Evolutionary conservation across 1,140 invertebrate genomes (phyloP), one percentile per base, ranked within the genome.

Genomic region (Platyura marginata): DNA sequence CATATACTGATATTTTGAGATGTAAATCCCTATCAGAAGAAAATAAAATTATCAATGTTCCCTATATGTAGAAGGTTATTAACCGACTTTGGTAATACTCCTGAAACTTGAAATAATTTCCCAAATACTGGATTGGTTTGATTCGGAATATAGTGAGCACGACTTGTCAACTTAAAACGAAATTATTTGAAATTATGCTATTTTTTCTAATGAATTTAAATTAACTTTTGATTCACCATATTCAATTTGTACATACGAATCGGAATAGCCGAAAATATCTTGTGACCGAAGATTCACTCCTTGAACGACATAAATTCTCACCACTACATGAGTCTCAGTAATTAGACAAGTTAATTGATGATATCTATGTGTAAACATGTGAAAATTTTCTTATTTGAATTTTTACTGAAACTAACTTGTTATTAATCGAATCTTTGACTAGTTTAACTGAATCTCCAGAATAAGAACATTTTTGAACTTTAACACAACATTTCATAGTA

Each of bases 71-170:
- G 16, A 9, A n/a, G n/a, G n/a, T n/a, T n/a, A n/a, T n/a, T n/a
- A 8, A 38, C n/a, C 23, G 23, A 45, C 45, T 44, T 51, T 1
- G 57, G 55, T 0, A 62, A 34, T 0, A 47, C 18, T 1, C 51
- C 50, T 18, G 51, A 47, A 41, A 60, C 13, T 32, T 62, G 51
- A 25, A 53, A 55, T 46, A 53, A 58, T 47, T 57, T 82, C 45
- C 87, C 86, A 64, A 91, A 91, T 10, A 84, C 64, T 0, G 89
- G 87, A 67, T 89, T 87, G n/a, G 80, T 59, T 46, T 83, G 74
- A 56, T 84, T 82, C 10, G 77, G 68, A 21, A 85, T 67, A 52
- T 80, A 82, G 51, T 79, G 75, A 36, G 79, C 78, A 45, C 73
- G 72, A 63, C 89, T 82, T 36, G 68, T 75, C 8, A 80, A 61